Conservation (phyloP, 53 echinoderm and acorn worm species). For the Henricia sp. region DNA sequence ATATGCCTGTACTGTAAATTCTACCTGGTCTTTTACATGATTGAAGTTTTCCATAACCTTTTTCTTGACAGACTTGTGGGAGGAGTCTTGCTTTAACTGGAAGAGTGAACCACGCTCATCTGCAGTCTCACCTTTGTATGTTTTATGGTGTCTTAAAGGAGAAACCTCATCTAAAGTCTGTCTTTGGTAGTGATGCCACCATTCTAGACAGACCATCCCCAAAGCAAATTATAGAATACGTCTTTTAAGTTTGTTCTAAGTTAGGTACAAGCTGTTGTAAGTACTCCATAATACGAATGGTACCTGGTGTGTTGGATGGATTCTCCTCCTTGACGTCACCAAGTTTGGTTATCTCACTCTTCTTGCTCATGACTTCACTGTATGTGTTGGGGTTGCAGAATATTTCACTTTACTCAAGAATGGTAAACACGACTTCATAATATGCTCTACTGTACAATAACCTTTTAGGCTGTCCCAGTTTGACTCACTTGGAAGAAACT, state of each 20-base stretch:
- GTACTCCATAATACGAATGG: background rate
- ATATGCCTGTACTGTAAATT: background rate
- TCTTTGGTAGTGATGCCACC: slow-evolving; percentile 30
- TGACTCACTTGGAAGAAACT: background rate
- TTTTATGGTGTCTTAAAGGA: slow-evolving; percentile 53
- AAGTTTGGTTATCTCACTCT: slow-evolving; percentile 5
- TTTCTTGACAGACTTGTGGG: slow-evolving; percentile 18
- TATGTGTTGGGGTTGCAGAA: background rate
- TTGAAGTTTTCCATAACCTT: slow-evolving; percentile 35
- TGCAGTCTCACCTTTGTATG: slow-evolving; percentile 29
- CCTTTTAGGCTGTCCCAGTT: slow-evolving; percentile 1
- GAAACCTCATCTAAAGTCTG: slow-evolving; percentile 39
- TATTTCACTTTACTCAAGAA: background rate
- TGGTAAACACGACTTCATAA: background rate
- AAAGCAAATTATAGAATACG: slow-evolving; percentile 5
- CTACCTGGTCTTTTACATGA: slow-evolving; percentile 25
- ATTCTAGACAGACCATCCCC: slow-evolving; percentile 46
- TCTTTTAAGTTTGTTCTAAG: background rate
- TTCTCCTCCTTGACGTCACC: background rate
- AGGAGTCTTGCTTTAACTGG: slow-evolving; percentile 45
- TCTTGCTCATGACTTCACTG: background rate
- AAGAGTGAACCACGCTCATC: slow-evolving; percentile 50
- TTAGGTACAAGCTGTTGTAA: background rate
- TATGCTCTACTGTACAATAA: background rate
- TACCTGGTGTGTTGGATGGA: background rate